phyloP scores from a whole-genome alignment of 37 sponge, comb jelly and placozoan genomes.

The Cliona cf. orientalis region DNA sequence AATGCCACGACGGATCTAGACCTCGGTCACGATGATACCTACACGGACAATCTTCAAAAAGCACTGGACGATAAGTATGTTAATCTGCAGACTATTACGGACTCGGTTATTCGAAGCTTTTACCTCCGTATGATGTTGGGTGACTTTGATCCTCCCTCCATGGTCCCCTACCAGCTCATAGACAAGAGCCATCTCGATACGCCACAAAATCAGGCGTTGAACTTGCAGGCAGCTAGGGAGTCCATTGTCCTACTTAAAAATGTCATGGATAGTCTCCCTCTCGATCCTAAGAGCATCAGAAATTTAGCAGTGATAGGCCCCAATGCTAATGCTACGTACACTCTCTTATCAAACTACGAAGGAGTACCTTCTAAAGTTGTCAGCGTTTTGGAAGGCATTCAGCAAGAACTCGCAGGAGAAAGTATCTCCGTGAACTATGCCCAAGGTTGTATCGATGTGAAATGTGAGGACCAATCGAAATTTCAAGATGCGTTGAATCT shows the following conservation, averaged over 20 bases:
- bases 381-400: constrained; percentile 58
- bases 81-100: constrained; percentile 12
- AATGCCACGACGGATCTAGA: constrained; percentile 77
- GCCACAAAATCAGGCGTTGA: constrained; percentile 28
- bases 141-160: constrained; percentile 73
- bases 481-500: constrained; percentile 33
- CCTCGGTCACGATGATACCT: constrained; percentile 62
- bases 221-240: constrained; percentile 51
- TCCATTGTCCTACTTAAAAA: constrained; percentile 36
- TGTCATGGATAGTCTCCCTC: neutral
- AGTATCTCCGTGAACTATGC: constrained; percentile 6
- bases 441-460: constrained; percentile 25
- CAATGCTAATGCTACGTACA: constrained; percentile 46
- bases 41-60: constrained; percentile 39
- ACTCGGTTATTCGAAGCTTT: constrained; percentile 59
- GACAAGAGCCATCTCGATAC: constrained; percentile 52
- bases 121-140: constrained; percentile 67
- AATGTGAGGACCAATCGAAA: constrained; percentile 27
- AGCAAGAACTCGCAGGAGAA: neutral
- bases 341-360: constrained; percentile 63
- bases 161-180: constrained; percentile 65
- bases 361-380: constrained; percentile 45
- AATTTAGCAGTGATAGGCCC: constrained; percentile 56
- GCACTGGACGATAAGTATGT: constrained; percentile 41
- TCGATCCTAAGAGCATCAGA: constrained; percentile 28